Evolutionary conservation across 2,888 invertebrate species (phyloP).

Genomic region (Fragum sueziense): DNA sequence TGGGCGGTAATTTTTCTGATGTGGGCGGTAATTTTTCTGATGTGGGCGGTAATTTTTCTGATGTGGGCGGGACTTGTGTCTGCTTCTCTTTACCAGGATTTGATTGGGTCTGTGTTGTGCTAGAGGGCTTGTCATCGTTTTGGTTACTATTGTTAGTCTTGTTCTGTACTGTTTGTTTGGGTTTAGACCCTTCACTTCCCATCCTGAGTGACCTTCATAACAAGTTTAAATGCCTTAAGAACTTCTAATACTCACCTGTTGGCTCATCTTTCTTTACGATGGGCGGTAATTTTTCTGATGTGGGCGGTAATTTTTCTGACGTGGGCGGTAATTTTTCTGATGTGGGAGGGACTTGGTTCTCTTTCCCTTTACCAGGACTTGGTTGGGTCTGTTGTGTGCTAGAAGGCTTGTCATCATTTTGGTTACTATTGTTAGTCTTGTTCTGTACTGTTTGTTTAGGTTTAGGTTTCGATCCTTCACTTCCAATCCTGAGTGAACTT

Average conservation of each 20-base stretch:
- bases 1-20: neutral
- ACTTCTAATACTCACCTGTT: no score
- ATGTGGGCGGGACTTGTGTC: slow-evolving; percentile 27
- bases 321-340: slow-evolving; percentile 18
- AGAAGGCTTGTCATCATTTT: neutral
- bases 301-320: no score
- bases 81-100: neutral
- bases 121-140: neutral
- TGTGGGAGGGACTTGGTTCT: slow-evolving; percentile 26
- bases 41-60: slow-evolving; percentile 11
- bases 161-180: slow-evolving; percentile 12
- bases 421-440: slow-evolving; percentile 46
- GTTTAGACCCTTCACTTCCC: slow-evolving; percentile 45
- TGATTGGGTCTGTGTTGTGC: neutral
- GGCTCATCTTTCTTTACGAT: no score
- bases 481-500: no score
- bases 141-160: slow-evolving; percentile 46
- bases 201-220: no score
- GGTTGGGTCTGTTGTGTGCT: neutral
- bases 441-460: slow-evolving; percentile 10
- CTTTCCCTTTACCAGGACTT: neutral
- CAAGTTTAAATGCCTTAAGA: no score
- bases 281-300: neutral
- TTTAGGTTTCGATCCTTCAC: slow-evolving; percentile 36
- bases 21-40: neutral